Evolutionary conservation across 2,797 vertebrate species (phyloP), one percentile per base, ranked within the genome.

Genomic region (Propithecus deckenii): DNA sequence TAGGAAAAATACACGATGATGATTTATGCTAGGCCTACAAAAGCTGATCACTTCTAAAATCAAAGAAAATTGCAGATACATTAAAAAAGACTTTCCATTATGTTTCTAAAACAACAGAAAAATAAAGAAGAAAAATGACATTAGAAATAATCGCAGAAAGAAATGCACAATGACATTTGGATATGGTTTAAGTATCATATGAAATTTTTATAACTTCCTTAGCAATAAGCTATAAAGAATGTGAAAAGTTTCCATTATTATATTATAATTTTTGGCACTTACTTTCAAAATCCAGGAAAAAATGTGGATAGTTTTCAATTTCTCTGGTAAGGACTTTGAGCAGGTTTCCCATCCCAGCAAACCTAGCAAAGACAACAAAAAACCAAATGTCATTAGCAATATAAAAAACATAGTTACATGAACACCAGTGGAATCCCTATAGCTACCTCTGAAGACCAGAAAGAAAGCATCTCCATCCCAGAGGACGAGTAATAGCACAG

Each of bases 261-360:
- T 72, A 86, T 97, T 97, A 71, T 22, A 92, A 95, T 91, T 97
- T 89, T 97, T 96, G 84, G 98, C 98, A 99, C 99, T 99, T 99
- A 99, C 99, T 99, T 99, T 99, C 99, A 99, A 99, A 99, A 99
- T 99, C 99, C 99, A 99, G 99, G 99, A 99, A 99, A 99, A 99
- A 99, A 99, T 99, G 99, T 98, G 99, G 99, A 99, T 99, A 99
- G 99, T 99, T 99, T 99, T 99, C 99, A 99, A 99, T 99, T 99
- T 99, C 99, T 99, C 99, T 99, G 99, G 99, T 99, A 99, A 99
- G 99, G 99, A 99, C 99, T 99, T 99, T 99, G 99, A 99, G 99
- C 99, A 99, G 99, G 99, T 99, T 99, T 99, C 99, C 99, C 99
- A 99, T 99, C 98, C 99, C 99, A 99, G 99, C 99, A 99, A 99